Base-by-base conservation (phyloP, 30 jellyfish, hydroid and myxozoan species). In the Aurelia aurita region DNA sequence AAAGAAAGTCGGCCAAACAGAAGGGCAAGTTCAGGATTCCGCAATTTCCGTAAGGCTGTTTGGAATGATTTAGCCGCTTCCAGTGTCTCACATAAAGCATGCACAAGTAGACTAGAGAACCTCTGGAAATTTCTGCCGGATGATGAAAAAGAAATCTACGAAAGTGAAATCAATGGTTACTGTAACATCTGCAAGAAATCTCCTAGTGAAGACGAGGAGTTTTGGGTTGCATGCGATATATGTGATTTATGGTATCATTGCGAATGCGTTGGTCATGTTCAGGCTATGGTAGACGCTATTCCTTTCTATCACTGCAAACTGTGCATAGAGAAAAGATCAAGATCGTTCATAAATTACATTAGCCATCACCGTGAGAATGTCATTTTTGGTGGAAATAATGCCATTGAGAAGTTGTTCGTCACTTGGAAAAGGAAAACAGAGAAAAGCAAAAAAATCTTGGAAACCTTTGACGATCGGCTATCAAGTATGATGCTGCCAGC, bases 231-330 rank as follows among this genome's bases (percentile, higher is more conserved):
- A 25, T 62, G 74, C 9, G 74, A 25, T 25, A 62, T 62, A 18
- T 62, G 74, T 62, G 74, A 62, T 62, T 14, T 18, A 62, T 62
- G 74, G 74, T 62, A 62, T 8, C 74, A 62, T 8, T 62, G 74
- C 20, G 51, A 62, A n/a, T 62, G 74, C 34, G 9, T 62, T 7
- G 74, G 74, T 25, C 31, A 25, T 18, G 14, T n/a, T 18, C 43
- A 32, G 19, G 74, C 74, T 62, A 21, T 62, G 74, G 19, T 25
- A 2, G 68, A 57, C 68, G 29, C 29, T 35, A 35, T 35, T 35
- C 47, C 47, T 35, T 35, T 2, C 6, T 35, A 35, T 4, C 47
- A 35, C 10, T 35, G 47, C 47, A 3, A 35, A 35, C 47, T 35
- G 47, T 35, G 47, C 47, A 35, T 35, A 2, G 11, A 35, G 47